Evolutionary conservation across 2,797 vertebrate species (phyloP), one percentile per base, ranked within the genome.

Genomic region (Cyclura pinguis): DNA sequence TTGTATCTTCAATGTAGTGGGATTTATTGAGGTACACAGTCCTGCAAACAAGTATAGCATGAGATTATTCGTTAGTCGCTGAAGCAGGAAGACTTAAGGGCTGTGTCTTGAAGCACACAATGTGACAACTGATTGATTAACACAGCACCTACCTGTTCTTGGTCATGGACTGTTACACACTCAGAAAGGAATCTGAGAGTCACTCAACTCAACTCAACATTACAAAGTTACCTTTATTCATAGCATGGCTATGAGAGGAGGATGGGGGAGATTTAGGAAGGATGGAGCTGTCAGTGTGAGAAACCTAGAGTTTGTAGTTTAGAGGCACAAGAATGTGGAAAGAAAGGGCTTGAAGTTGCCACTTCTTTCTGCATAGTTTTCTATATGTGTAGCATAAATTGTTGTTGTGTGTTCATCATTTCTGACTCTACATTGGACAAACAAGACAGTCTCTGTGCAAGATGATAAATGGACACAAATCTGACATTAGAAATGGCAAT

Each of bases 11-110:
- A 55, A 7, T 88, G 32, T 89, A 59, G 55, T 77, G 38, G 18
- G 13, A 18, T 84, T 52, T 72, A 35, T n/a, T 52, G 57, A 84
- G 81, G 52, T 47, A 73, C 57, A 3, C 13, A n/a, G 8, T 62
- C 13, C 14, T 27, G 13, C 52, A 29, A 80, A 50, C 69, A 62
- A 76, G 27, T 52, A 20, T 52, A 64, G 18, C 47, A 13, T 84
- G 38, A 77, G 81, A 84, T 84, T 84, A 55, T 84, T 89, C 35
- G 32, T 64, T 20, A 50, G 38, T 16, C 14, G 29, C 59, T 89
- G 72, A 78, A 89, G 81, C 57, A 77, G 38, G 22, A 64, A 77
- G n/a, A 84, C 20, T 20, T 10, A 16, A 59, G 35, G 16, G 62
- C 27, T 47, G 18, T 52, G 10, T 80, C 42, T 80, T 47, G 35